Conservation (phyloP, 2,113 vertebrate genomes). For the Chaetorhynchus papuensis region DNA sequence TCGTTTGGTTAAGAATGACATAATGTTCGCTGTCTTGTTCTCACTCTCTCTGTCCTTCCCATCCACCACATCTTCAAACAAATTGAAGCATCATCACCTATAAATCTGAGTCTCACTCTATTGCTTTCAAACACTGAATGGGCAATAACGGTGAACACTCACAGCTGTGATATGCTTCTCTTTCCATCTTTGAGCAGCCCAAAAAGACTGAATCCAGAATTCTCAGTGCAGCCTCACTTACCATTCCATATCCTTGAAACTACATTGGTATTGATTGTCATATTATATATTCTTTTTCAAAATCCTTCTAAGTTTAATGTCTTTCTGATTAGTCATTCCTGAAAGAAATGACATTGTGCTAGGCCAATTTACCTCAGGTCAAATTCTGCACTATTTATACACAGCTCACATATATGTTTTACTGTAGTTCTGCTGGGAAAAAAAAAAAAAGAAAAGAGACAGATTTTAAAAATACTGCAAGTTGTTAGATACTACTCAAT, state of each 20-base stretch:
- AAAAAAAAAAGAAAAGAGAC: fast-evolving
- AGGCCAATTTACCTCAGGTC: not conserved
- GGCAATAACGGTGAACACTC: fast-evolving
- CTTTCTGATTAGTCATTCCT: not conserved
- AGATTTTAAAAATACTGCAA: not conserved
- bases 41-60: not conserved
- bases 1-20: not conserved
- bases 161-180: not conserved
- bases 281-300: not conserved
- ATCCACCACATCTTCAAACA: not conserved
- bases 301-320: not conserved
- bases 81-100: not conserved
- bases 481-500: not conserved
- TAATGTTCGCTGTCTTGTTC: not conserved
- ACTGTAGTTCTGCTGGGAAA: not conserved
- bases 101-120: not conserved
- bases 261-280: not conserved
- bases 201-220: not conserved
- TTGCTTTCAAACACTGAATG: not conserved
- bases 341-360: not conserved
- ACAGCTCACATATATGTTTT: not conserved
- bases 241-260: not conserved
- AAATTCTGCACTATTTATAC: not conserved
- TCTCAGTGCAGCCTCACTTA: not conserved
- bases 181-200: not conserved